A percentile compares a stretch with the other conserved stretches of the same genome.
Evolutionary conservation across 2,888 invertebrate genomes (phyloP).

Genomic region (Hedya salicella): DNA sequence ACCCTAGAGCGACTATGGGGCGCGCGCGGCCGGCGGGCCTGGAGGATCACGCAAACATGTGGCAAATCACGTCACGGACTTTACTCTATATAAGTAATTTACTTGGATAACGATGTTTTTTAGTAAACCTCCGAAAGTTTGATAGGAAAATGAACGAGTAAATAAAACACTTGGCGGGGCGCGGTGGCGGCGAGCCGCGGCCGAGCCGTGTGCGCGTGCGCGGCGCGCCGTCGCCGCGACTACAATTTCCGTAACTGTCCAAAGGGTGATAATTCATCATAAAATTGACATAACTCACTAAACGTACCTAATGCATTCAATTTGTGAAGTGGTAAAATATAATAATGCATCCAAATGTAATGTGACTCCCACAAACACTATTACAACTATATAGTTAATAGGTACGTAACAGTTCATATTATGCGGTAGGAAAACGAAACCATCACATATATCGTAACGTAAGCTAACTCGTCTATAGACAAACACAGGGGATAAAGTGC

Average conservation of each 20-base stretch:
- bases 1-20: constrained; percentile 64
- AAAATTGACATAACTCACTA: constrained; percentile 69
- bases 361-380: constrained; percentile 75
- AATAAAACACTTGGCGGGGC: constrained; percentile 61
- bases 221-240: constrained; percentile 22
- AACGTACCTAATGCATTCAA: constrained; percentile 75
- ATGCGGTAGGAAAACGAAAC: constrained; percentile 83
- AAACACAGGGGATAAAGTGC: constrained; percentile 79
- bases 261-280: constrained; percentile 71
- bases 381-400: constrained; percentile 73
- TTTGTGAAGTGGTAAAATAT: constrained; percentile 67
- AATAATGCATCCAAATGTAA: constrained; percentile 70
- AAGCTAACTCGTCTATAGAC: constrained; percentile 79
- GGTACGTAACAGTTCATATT: constrained; percentile 75
- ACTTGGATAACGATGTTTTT: constrained; percentile 74
- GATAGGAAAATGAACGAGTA: constrained; percentile 80
- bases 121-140: constrained; percentile 85
- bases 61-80: constrained; percentile 74
- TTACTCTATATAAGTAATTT: constrained; percentile 60
- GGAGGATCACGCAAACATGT: constrained; percentile 75
- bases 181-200: constrained; percentile 52
- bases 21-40: constrained; percentile 63
- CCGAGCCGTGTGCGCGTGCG: too few relatives aligned
- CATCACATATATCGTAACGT: constrained; percentile 82
- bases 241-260: constrained; percentile 74